Conservation (phyloP, 2,888 invertebrate species). For the Caenorhabditis wallacei region DNA sequence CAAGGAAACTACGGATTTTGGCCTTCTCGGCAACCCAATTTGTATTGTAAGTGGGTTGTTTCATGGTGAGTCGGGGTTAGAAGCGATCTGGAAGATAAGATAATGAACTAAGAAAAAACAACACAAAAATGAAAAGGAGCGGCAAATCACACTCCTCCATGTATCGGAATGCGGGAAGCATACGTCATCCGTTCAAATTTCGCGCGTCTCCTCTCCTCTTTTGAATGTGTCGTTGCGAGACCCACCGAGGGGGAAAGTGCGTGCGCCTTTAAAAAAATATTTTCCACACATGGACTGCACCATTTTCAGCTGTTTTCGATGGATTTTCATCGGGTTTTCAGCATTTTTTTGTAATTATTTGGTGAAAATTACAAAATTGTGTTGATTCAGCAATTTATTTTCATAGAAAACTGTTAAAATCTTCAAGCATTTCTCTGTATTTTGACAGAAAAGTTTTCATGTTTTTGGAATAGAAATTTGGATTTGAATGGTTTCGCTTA, state of each 20-base stretch:
- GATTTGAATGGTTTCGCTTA: no score
- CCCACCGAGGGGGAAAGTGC: constrained; percentile 19
- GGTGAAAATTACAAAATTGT: no score
- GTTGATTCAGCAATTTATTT: no score
- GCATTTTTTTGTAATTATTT: not conserved
- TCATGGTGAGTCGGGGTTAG: constrained; percentile 49
- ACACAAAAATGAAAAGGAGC: not conserved
- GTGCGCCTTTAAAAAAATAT: constrained; percentile 52
- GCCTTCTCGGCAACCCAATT: constrained; percentile 73
- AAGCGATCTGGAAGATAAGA: constrained; percentile 14
- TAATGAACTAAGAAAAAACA: not conserved
- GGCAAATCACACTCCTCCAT: no score
- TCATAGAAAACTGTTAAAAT: no score
- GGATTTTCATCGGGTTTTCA: not conserved
- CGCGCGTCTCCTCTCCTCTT: constrained; percentile 45
- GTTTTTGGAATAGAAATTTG: no score
- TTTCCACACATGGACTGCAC: constrained; percentile 54
- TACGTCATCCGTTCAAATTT: constrained; percentile 39
- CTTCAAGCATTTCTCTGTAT: no score
- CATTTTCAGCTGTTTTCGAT: constrained; percentile 13
- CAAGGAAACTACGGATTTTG: constrained; percentile 86
- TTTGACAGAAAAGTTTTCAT: no score
- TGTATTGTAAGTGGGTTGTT: constrained; percentile 57
- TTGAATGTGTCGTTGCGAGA: constrained; percentile 44
- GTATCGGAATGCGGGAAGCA: not conserved